These are phyloP conservation scores for Myripristis murdjan DNA, from an alignment of 2,797 vertebrate genomes.

Conservation along the genomic window DNA sequence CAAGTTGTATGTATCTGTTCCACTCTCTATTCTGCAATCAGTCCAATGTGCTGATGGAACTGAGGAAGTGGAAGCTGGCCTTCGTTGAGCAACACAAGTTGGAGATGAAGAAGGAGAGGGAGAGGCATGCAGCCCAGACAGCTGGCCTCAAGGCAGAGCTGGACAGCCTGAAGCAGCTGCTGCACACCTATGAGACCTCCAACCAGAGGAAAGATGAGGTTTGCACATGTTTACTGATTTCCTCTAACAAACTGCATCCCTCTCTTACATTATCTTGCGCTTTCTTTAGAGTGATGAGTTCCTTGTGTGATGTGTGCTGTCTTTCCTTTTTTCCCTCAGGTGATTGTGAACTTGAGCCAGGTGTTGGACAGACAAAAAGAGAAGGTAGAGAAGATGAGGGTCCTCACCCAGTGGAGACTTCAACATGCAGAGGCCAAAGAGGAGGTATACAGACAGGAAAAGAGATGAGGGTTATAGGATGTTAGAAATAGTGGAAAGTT, in stretches of 20 bases:
- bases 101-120: slow-evolving; percentile 90
- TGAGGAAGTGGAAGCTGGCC: slow-evolving; percentile 92
- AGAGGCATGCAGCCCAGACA: slow-evolving; percentile 83
- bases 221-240: slow-evolving; percentile 14
- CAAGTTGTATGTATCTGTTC: slow-evolving; percentile 16
- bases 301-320: slow-evolving; percentile 13
- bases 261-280: neutral
- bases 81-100: slow-evolving; percentile 91
- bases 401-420: slow-evolving; percentile 92
- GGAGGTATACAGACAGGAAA: slow-evolving; percentile 83
- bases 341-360: slow-evolving; percentile 90
- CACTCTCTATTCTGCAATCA: slow-evolving; percentile 61
- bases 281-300: neutral
- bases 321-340: slow-evolving; percentile 78
- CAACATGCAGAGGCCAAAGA: slow-evolving; percentile 86
- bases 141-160: slow-evolving; percentile 86
- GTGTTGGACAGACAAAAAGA: slow-evolving; percentile 92
- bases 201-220: slow-evolving; percentile 96
- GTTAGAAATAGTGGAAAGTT: too few species aligned
- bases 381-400: slow-evolving; percentile 90
- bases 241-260: neutral
- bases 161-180: slow-evolving; percentile 88
- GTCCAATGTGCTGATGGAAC: slow-evolving; percentile 92
- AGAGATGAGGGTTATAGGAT: slow-evolving; percentile 51
- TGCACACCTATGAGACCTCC: slow-evolving; percentile 91